Conservation (phyloP, 2,888 invertebrate species). For the Merodon equestris region DNA sequence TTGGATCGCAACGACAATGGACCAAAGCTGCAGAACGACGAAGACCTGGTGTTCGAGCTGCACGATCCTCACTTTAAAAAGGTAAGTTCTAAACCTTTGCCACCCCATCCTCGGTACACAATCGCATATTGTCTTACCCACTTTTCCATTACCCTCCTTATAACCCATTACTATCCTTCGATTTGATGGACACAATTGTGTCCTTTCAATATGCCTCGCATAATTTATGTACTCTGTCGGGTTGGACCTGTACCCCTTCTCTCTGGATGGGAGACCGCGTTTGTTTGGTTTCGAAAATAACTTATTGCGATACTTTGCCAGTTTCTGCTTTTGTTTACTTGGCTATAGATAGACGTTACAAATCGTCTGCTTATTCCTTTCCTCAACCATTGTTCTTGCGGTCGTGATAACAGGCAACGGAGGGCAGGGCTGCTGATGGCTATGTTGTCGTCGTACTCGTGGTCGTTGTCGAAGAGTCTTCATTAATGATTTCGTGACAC, state of each 20-base stretch:
- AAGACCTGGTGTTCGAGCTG: constrained; percentile 73
- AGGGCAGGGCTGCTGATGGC: constrained; percentile 34
- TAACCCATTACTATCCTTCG: no score
- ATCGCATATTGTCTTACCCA: no score
- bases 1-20: constrained; percentile 96
- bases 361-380: constrained; percentile 24
- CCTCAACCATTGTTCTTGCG: no score
- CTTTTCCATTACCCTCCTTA: no score
- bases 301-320: constrained; percentile 33
- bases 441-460: constrained; percentile 39
- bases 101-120: no score
- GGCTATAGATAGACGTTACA: constrained; percentile 45
- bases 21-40: constrained; percentile 83
- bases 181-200: no score
- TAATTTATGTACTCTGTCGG: constrained; percentile 7
- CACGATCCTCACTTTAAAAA: constrained; percentile 75
- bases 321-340: constrained; percentile 10
- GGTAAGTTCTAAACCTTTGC: constrained; percentile 71
- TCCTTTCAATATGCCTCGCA: neutral
- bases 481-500: constrained; percentile 52
- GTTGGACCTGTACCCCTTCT: no score
- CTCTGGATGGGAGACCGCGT: neutral
- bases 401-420: neutral
- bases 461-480: constrained; percentile 28
- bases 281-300: constrained; percentile 34